phyloP scores from a whole-genome alignment of 2,888 invertebrate species.

The Dugesia japonica region DNA sequence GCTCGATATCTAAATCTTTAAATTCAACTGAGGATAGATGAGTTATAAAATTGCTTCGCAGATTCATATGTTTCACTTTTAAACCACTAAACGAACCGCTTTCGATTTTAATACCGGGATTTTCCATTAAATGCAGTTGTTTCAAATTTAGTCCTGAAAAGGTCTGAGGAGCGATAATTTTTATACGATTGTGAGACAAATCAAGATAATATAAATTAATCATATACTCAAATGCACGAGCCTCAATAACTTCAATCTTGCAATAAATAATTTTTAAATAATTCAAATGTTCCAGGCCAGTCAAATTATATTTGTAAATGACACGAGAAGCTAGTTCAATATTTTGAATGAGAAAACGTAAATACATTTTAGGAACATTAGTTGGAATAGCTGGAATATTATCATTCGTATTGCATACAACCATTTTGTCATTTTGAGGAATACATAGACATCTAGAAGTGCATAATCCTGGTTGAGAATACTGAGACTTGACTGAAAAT shows the following conservation, averaged over 20 bases:
- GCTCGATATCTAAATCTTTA: not conserved
- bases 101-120: not conserved
- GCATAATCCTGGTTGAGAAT: not conserved
- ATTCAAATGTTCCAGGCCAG: not conserved
- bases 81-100: constrained; percentile 21
- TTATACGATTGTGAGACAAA: constrained; percentile 29
- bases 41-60: constrained; percentile 24
- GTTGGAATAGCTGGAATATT: not conserved
- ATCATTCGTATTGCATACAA: not conserved
- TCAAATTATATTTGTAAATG: not conserved
- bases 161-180: constrained; percentile 7
- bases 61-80: constrained; percentile 17
- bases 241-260: constrained; percentile 20
- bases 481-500: not conserved
- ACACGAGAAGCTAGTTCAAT: not conserved
- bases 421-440: not conserved
- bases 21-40: not conserved
- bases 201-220: constrained; percentile 22
- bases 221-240: constrained; percentile 5
- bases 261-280: constrained; percentile 26
- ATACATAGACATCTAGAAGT: not conserved
- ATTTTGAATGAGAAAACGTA: not conserved
- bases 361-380: not conserved
- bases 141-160: not conserved
- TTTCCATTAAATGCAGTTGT: constrained; percentile 2